Evolutionary conservation across 23 tunicate species (phyloP), one percentile per base, ranked within the genome.

Genomic region (Trididemnum clinides): DNA sequence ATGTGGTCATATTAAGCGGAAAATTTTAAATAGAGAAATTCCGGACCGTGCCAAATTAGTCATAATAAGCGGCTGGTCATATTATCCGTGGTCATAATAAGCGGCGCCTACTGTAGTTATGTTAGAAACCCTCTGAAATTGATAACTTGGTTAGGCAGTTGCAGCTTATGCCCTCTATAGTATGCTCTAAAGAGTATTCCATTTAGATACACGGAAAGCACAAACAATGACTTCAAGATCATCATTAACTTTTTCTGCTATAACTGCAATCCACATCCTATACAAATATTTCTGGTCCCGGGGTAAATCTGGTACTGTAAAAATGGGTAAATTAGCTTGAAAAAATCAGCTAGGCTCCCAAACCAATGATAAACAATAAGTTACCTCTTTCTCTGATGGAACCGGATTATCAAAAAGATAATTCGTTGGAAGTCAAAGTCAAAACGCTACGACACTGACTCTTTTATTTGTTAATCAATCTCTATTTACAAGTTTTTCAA

Each of bases 121-220:
- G 76, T 69, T 69, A 69, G 76, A 35, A 37, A 69, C 30, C 76
- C 76, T 69, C 76, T 69, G 38, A 69, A 69, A 37, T 69, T 69
- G 76, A 37, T 69, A 27, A 69, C 76, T 69, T 69, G 37, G 36
- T 69, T 69, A n/a, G 30, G 12, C 76, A 69, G 76, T 69, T 15
- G 76, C 69, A 28, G 30, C 36, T 27, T 69, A 29, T 69, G n/a
- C 38, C 76, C 76, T 69, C 38, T 27, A 69, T 69, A 69, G 37
- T 69, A 35, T 69, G 76, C 76, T 69, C 76, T 37, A 69, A 37
- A 69, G 76, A 69, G 38, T 69, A 37, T 69, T 69, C 76, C 36
- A 21, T 37, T 37, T 69, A 32, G 76, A 69, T 5, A 32, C 76
- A 69, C 76, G 30, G 38, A 37, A 37, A 69, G 76, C 37, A 32